Evolutionary conservation across 92 coral and sea anemone species (phyloP), one percentile per base, ranked within the genome.

Genomic region (Bergia puertoricense): DNA sequence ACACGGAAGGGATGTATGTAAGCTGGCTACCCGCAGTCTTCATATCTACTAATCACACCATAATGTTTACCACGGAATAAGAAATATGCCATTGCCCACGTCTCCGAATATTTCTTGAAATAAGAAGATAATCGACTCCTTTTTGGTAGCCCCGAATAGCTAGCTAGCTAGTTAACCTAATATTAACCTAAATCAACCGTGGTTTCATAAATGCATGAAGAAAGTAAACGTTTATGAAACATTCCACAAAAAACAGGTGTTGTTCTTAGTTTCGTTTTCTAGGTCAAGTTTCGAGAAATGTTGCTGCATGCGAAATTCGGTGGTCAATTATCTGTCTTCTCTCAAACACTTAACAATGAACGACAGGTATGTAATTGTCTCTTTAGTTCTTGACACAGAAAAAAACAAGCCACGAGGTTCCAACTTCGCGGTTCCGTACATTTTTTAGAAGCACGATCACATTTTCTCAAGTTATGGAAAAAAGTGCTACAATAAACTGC

Each of bases 281-380:
- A 23, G 2, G 56, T 45, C 46, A 43, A 46, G 50, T 67, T 42
- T 48, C 13, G 15, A 74, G 16, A 84, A 84, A 84, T 72, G 79
- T 72, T 72, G 87, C 87, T 71, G 87, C 87, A 68, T 84, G 77
- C 77, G 22, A 83, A 4, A 80, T 39, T 80, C 48, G 72, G 85
- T 80, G 85, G 85, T 57, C 9, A 68, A 83, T 83, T 48, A 9
- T 72, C 57, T 37, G 13, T 45, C 30, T 83, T 40, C 65, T 74
- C 65, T 45, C 45, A 13, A 16, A 8, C 30, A 2, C 15, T 1
- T 71, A 48, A 84, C 87, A 84, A 84, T 84, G 36, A 6, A 9
- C 42, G 42, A 14, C 86, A 83, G 86, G 86, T 84, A 14, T 14
- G 23, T 4, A 16, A 71, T 71, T 71, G 87, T 84, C 7, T 54